Evolutionary conservation across 1,140 invertebrate genomes (phyloP).

Genomic region (Coelopa frigida): DNA sequence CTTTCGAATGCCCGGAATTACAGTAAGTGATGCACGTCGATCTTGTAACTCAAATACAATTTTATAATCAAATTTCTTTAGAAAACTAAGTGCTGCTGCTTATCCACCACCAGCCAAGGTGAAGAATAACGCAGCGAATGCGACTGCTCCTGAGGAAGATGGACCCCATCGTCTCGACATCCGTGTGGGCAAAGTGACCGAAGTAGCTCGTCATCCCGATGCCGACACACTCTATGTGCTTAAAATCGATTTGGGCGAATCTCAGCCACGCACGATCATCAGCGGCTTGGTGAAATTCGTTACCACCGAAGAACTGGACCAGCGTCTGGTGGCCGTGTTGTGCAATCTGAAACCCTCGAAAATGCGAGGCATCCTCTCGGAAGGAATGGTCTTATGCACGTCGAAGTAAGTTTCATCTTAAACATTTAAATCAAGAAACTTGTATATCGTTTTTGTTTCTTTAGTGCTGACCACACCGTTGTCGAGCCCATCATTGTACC

Average conservation of each 20-base stretch:
- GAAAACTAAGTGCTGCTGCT: constrained; percentile 58
- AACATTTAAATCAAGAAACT: not conserved
- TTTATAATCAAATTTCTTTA: constrained; percentile 12
- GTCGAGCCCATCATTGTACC: constrained; percentile 82
- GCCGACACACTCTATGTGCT: constrained; percentile 93
- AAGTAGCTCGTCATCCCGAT: constrained; percentile 88
- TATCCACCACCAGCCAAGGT: constrained; percentile 68
- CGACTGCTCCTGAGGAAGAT: constrained; percentile 53
- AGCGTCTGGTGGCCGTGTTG: constrained; percentile 78
- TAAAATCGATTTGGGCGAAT: constrained; percentile 77
- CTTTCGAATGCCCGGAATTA: constrained; percentile 74
- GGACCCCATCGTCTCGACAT: constrained; percentile 75
- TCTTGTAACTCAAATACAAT: not conserved
- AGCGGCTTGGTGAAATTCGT: constrained; percentile 88
- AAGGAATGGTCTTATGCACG: constrained; percentile 89
- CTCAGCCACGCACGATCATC: constrained; percentile 66
- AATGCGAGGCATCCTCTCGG: constrained; percentile 82
- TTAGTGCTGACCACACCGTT: constrained; percentile 63
- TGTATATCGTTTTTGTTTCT: not conserved
- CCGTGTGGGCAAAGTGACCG: constrained; percentile 84
- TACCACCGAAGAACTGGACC: constrained; percentile 78
- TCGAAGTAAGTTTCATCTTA: constrained; percentile 55
- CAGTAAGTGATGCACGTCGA: constrained; percentile 47
- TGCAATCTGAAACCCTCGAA: constrained; percentile 92
- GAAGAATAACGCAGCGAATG: constrained; percentile 42